Evolutionary conservation across 2,888 invertebrate species (phyloP), one percentile per base, ranked within the genome.

Genomic region (Lasioglossum pauxillum): DNA sequence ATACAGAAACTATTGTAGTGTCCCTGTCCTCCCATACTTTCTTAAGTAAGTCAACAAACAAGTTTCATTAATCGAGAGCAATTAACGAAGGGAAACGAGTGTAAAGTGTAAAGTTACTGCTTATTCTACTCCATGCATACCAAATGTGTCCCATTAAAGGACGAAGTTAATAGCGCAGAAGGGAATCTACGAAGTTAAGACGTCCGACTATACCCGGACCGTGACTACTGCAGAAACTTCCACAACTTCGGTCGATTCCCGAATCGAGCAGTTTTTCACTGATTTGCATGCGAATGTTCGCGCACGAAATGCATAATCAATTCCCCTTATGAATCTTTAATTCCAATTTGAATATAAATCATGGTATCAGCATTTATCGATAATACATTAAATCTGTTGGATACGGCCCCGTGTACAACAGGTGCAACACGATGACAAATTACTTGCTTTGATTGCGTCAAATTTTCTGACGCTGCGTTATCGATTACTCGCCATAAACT

Each of bases 271-370:
- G n/a, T 74, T 53, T 75, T 79, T 82, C 41, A 49, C 79, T 0
- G 46, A 53, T 83, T 84, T 84, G 35, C 79, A 84, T 83, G n/a
- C n/a, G 69, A 83, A 84, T 78, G n/a, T 46, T 57, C 57, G 57
- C 16, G 41, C 49, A 19, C 10, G 41, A 75, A 46, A 71, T 75
- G 38, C 35, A 84, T 71, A 84, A 78, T 83, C 84, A 75, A 75
- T 74, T 19, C 35, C 23, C 60, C 49, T 84, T 60, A 78, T 78
- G 83, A 83, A 84, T 78, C 74, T 84, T 82, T 83, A 83, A 84
- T 78, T 41, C 31, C 35, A 10, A 44, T 60, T 71, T 72, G 84
- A 83, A 78, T 79, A 83, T 64, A 84, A 84, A 83, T 78, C 71
- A 79, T 74, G 35, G 27, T 8, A 60, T 46, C 78, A 53, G 71